A percentile compares a stretch with the other conserved stretches of the same genome.
Conservation (phyloP, 2,113 vertebrate species). For the Turdus rufiventris region DNA sequence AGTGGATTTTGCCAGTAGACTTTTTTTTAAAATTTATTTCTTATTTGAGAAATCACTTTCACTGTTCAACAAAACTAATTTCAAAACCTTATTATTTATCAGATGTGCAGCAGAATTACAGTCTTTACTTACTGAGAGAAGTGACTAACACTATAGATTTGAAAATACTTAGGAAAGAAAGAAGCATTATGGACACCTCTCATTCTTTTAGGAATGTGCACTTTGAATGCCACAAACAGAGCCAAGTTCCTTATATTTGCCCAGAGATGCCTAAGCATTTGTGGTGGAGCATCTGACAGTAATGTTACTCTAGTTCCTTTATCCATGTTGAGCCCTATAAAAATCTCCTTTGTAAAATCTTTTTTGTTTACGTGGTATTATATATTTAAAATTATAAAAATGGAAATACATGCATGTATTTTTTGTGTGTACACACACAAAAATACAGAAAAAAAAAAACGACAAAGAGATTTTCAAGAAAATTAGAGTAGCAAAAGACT, state of each 20-base stretch:
- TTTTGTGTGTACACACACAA: background rate
- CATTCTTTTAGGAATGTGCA: background rate
- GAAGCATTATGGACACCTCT: background rate
- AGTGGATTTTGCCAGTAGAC: background rate
- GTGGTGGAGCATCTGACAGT: background rate
- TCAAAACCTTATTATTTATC: background rate
- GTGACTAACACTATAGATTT: background rate
- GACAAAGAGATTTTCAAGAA: background rate
- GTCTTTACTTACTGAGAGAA: background rate
- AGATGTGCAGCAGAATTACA: background rate
- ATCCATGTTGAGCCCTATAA: background rate
- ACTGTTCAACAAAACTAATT: slow-evolving; percentile 20
- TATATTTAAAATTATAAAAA: background rate
- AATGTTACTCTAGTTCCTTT: background rate
- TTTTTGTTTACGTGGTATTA: background rate
- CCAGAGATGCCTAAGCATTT: background rate
- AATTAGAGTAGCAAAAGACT: background rate
- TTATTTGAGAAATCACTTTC: background rate
- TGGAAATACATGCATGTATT: background rate
- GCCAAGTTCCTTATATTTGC: background rate
- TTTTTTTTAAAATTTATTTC: background rate
- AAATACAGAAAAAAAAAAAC: background rate
- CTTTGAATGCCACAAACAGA: background rate
- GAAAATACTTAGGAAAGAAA: slow-evolving; percentile 26
- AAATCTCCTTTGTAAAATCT: background rate